Conservation (phyloP, 2,113 vertebrate species). For the Lepisosteus osseus region DNA sequence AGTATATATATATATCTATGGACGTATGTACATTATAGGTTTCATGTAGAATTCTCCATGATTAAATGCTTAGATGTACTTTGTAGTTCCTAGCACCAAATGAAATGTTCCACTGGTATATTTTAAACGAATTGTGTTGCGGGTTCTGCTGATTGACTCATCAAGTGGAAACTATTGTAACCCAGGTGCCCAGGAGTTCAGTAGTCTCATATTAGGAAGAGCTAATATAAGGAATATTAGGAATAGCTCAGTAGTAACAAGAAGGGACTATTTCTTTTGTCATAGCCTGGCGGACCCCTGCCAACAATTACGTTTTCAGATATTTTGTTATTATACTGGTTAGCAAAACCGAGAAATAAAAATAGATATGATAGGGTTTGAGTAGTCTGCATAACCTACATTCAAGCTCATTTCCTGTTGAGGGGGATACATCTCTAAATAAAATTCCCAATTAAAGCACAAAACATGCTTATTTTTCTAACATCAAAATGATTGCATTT, state of each 20-base stretch:
- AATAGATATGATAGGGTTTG: no score
- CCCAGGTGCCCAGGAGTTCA: constrained; percentile 70
- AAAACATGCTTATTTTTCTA: no score
- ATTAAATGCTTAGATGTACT: not conserved
- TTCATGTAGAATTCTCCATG: no score
- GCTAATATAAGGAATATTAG: constrained; percentile 20
- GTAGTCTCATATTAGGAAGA: constrained; percentile 66
- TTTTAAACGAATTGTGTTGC: constrained; percentile 58
- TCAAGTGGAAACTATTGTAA: constrained; percentile 70
- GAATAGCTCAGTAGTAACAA: constrained; percentile 20
- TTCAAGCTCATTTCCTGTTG: no score
- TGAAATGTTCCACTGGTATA: constrained; percentile 50
- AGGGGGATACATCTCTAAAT: no score
- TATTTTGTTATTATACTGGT: no score
- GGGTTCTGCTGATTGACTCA: constrained; percentile 60
- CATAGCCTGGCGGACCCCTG: constrained; percentile 1
- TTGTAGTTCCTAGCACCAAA: constrained; percentile 51
- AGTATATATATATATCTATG: no score
- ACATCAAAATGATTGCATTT: no score
- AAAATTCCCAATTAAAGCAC: no score
- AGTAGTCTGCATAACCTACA: no score
- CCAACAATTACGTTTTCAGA: not conserved
- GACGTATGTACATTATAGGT: no score
- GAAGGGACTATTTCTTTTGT: constrained; percentile 27
- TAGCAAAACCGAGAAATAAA: no score